A percentile compares a stretch with the other conserved stretches of the same genome.
These are phyloP conservation scores for Anguilla obscura DNA, from an alignment of 2,797 vertebrate genomes.

Conservation along the genomic window DNA sequence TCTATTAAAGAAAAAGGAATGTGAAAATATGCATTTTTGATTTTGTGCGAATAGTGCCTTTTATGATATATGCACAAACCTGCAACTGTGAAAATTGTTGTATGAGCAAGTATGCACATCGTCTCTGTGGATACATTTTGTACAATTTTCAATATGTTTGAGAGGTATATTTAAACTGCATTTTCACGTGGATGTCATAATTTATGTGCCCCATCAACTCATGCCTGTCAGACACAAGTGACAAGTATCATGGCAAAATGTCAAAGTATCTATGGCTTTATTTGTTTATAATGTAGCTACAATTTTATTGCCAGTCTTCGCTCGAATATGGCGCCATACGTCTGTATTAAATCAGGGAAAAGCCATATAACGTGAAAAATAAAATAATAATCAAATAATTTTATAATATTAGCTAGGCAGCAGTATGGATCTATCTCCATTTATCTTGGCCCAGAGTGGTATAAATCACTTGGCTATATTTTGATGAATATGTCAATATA, in stretches of 20 bases:
- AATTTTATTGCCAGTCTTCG: too few species aligned
- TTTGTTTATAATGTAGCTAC: background rate
- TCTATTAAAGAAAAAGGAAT: background rate
- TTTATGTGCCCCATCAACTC: background rate
- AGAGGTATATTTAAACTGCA: background rate
- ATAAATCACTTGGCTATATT: too few species aligned
- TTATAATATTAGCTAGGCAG: too few species aligned
- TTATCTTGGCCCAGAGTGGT: too few species aligned
- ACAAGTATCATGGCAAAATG: background rate
- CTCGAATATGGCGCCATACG: too few species aligned
- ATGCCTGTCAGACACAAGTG: background rate
- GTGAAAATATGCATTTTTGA: background rate
- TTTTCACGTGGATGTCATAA: background rate
- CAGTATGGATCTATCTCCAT: too few species aligned
- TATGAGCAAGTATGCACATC: background rate
- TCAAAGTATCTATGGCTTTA: background rate
- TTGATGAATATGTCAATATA: too few species aligned
- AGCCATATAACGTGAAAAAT: too few species aligned
- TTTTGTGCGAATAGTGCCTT: background rate
- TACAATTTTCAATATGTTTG: background rate
- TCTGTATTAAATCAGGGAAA: too few species aligned
- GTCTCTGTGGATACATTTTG: background rate
- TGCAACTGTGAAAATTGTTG: constrained; percentile 7
- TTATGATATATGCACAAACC: constrained; percentile 23
- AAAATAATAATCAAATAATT: too few species aligned